Percentiles rank a stretch among this genome's conserved stretches.
Conservation (phyloP, 2,888 invertebrate genomes). For the Melolontha melolontha region DNA sequence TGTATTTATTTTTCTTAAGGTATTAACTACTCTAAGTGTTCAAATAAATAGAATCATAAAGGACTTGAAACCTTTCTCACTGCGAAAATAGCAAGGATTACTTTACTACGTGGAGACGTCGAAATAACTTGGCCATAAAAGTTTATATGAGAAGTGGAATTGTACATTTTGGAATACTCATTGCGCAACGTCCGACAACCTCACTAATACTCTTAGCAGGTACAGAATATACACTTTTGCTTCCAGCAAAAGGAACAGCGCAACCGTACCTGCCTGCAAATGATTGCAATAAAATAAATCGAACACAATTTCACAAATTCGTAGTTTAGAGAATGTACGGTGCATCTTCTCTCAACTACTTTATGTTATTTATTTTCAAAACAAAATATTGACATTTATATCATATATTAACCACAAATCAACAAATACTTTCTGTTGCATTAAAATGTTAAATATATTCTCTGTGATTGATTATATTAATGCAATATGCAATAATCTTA, state of each 20-base stretch:
- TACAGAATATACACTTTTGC: conserved; percentile 5
- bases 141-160: conserved; percentile 32
- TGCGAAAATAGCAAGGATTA: neutral
- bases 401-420: too few species aligned
- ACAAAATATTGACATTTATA: too few species aligned
- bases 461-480: too few species aligned
- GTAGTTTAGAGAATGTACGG: too few species aligned
- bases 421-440: too few species aligned
- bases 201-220: conserved; percentile 13
- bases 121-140: conserved; percentile 17
- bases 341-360: too few species aligned
- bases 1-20: too few species aligned
- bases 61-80: neutral
- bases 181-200: conserved; percentile 10
- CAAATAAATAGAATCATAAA: conserved; percentile 9
- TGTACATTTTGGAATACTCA: conserved; percentile 23
- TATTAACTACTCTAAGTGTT: neutral
- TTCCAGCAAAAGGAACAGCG: neutral
- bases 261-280: neutral
- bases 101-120: neutral
- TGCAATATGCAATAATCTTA: too few species aligned
- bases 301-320: too few species aligned
- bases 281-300: conserved; percentile 5
- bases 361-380: too few species aligned
- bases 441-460: too few species aligned